A percentile compares a stretch with the other conserved stretches of the same genome.
Evolutionary conservation across 2,113 vertebrate genomes (phyloP).

Genomic region (Struthidea cinerea): DNA sequence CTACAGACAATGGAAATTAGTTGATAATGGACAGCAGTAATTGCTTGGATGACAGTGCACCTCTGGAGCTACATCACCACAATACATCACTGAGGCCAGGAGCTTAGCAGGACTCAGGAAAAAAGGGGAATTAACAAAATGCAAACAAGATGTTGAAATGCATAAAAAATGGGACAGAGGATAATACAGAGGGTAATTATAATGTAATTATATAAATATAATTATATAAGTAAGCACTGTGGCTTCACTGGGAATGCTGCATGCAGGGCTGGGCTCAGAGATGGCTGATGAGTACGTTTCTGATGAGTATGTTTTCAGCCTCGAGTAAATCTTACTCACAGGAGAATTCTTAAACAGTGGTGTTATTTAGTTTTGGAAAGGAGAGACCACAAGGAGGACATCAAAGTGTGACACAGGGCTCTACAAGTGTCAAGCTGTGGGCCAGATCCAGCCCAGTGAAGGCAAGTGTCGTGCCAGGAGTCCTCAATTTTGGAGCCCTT

Average conservation of each 20-base stretch:
- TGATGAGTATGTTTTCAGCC: neutral
- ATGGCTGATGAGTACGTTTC: neutral
- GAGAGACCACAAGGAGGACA: neutral
- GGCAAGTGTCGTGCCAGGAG: neutral
- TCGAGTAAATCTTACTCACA: neutral
- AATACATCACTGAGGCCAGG: neutral
- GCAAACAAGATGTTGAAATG: slow-evolving; percentile 22
- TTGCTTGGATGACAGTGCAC: slow-evolving; percentile 30
- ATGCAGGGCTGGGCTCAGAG: neutral
- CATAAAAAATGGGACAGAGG: neutral
- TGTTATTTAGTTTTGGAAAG: neutral
- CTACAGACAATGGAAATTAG: slow-evolving; percentile 31
- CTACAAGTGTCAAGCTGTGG: neutral
- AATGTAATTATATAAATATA: slow-evolving; percentile 42
- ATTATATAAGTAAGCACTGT: neutral
- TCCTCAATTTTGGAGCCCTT: neutral
- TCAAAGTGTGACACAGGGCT: neutral
- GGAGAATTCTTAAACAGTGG: neutral
- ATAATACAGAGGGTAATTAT: slow-evolving; percentile 28
- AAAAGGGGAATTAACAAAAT: neutral
- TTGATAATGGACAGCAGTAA: slow-evolving; percentile 37
- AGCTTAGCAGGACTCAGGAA: slow-evolving; percentile 1
- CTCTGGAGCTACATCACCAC: slow-evolving; percentile 30
- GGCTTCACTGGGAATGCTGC: neutral
- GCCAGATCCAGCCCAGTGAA: neutral